Evolutionary conservation across 2,888 invertebrate species (phyloP), one percentile per base, ranked within the genome.

Genomic region (Halocaridina rubra): DNA sequence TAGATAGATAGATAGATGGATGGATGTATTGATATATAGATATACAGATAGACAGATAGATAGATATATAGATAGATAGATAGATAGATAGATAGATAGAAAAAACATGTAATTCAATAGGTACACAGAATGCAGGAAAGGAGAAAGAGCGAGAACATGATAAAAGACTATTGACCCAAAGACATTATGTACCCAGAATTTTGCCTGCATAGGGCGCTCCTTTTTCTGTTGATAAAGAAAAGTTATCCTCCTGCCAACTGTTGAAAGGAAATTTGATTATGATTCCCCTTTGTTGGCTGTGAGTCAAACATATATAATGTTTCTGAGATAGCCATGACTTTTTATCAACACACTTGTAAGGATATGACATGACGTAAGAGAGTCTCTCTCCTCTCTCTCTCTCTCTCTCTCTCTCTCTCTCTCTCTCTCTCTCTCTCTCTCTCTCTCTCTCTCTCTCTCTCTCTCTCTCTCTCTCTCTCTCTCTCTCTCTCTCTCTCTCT

Each of bases 401-500:
- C 59, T 59, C 59, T 4, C 0, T 10, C 59, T 22, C 59, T 10
- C 59, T 5, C 5, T 29, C 30, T 22, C 29, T 59, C 27, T 57
- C 76, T 24, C 76, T 53, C 75, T 24, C 57, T 22, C 53, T 75
- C 75, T 16, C 24, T 27, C 22, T 29, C 53, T 27, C 76, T 30
- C 46, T 57, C n/a, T 57, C 57, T 19, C 19, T 27, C 19, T 29
- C n/a, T 27, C 57, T 57, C 29, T 57, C 59, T 76, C 59, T 76
- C 74, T 74, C 74, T 74, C 74, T 74, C 74, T 74, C 74, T 74
- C 74, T 74, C 74, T 74, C 74, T 33, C 32, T 71, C 32, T 74
- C 22, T 33, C 22, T 74, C 22, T 74, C 29, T 74, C 46, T 74
- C 29, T 46, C 22, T 46, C 29, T 74, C 74, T 27, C 46, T 74